phyloP scores from a whole-genome alignment of 2,888 invertebrate genomes.

The Diloba caeruleocephala region DNA sequence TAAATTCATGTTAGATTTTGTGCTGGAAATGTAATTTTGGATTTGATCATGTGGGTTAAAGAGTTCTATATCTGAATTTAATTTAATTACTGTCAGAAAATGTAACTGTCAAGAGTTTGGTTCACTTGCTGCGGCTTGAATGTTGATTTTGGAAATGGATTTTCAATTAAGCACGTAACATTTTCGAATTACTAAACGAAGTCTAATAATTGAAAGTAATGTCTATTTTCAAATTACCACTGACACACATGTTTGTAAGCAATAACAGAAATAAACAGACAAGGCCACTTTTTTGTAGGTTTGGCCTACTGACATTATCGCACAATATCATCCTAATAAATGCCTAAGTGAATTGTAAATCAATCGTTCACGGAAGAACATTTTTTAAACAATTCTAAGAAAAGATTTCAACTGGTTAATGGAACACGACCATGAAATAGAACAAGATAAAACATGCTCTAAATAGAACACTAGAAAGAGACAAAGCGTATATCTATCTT shows the following conservation, averaged over 20 bases:
- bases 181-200: neutral
- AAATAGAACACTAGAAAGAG: slow-evolving; percentile 14
- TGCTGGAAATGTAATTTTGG: slow-evolving; percentile 46
- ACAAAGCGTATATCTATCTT: slow-evolving; percentile 3
- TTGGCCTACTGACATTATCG: slow-evolving; percentile 10
- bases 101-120: slow-evolving; percentile 22
- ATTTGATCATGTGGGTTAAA: slow-evolving; percentile 26
- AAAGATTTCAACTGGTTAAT: slow-evolving; percentile 19
- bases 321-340: slow-evolving; percentile 21
- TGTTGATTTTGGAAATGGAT: neutral
- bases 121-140: slow-evolving; percentile 2
- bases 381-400: slow-evolving; percentile 22
- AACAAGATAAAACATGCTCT: slow-evolving; percentile 19
- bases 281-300: neutral
- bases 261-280: too few species aligned
- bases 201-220: too few species aligned
- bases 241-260: slow-evolving; percentile 12
- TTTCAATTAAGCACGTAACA: neutral
- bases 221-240: slow-evolving; percentile 2
- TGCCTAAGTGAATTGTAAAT: slow-evolving; percentile 33
- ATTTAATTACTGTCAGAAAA: slow-evolving; percentile 34
- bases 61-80: slow-evolving; percentile 14
- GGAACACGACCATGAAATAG: slow-evolving; percentile 24
- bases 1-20: slow-evolving; percentile 42
- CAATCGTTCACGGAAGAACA: slow-evolving; percentile 14